Base-by-base conservation (phyloP, 2,888 invertebrate species). In the Bellardia pandia region DNA sequence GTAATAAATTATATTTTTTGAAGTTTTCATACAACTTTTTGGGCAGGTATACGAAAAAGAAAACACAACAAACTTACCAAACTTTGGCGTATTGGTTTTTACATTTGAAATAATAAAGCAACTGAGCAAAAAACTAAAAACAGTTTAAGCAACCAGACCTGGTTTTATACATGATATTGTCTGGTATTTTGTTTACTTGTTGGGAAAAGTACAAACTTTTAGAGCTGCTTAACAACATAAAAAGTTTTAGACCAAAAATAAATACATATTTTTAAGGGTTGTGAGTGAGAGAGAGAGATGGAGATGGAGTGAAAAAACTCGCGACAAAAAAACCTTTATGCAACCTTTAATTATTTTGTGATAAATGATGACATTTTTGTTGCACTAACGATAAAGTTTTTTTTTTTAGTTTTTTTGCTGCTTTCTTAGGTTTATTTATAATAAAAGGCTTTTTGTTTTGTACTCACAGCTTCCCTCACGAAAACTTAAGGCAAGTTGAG, bases 271-370 rank as follows among this genome's bases (percentile, higher is more conserved):
- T 74, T 66, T 37, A 85, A 60, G 60, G 66, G 45, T 58, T 56
- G 37, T 45, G 30, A 62, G 11, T 37, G 3, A 42, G 16, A 30
- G 4, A n/a, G 11, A 45, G 3, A 42, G 16, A 30, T 2, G 11
- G 11, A 45, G 23, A 23, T 23, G 23, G 23, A 23, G 23, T 23
- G 23, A 51, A 40, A 30, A 33, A n/a, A 68, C 33, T n/a, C 53
- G n/a, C 53, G 45, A 9, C 11, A 11, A 9, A n/a, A 51, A 64
- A 79, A 37, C 77, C 81, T 75, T 81, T 77, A 86, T 88, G 88
- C 86, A 90, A 90, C 89, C 91, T 92, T 92, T 92, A 92, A 92
- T 92, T 92, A 92, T 92, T 92, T 92, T 91, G 91, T 92, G 92
- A 92, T 92, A 92, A 92, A 92, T 92, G 92, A 91, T 91, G 92